Evolutionary conservation across 2,797 vertebrate genomes (phyloP), one percentile per base, ranked within the genome.

Genomic region (Enteromius radiatus): DNA sequence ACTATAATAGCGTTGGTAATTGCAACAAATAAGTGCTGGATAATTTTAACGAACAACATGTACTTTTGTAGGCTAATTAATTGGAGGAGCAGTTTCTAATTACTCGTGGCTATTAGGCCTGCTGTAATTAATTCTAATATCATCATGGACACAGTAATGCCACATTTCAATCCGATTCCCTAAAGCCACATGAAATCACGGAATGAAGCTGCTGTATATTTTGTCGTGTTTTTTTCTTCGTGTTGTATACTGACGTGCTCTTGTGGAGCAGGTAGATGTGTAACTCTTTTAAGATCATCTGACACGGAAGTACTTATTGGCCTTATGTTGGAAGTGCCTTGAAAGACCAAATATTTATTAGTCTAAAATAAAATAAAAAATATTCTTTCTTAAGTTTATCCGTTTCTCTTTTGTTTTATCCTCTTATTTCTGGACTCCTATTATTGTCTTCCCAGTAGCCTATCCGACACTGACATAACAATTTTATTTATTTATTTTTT

Each of bases 261-360:
- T 86, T 82, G 87, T 84, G 83, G 87, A 88, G 86, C 86, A 87
- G 82, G 43, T 86, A 59, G 69, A 56, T 81, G 71, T 85, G 63
- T 41, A 83, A 78, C 70, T 61, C 36, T 75, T 84, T 61, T 21
- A 59, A 73, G 43, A 73, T 71, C 54, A 11, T 36, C 38, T 73
- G 38, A 81, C 38, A 64, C 71, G 56, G 83, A 92, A 93, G 93
- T 94, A 93, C 93, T 95, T 94, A 94, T 88, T 89, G 84, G 88
- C 88, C 88, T 87, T 83, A 85, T 85, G 83, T 84, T 90, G 88
- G 88, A 90, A 90, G 93, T 94, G 94, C 94, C 94, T 95, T 93
- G 77, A 87, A 91, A 88, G 87, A 92, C 82, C 90, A 91, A 90
- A 88, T 89, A 89, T 89, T 88, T 88, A 88, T 90, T 88, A 89